A percentile compares a stretch with the other conserved stretches of the same genome.
These are phyloP conservation scores for Sycobia sp. DNA, from an alignment of 1,140 invertebrate species.

Conservation along the genomic window DNA sequence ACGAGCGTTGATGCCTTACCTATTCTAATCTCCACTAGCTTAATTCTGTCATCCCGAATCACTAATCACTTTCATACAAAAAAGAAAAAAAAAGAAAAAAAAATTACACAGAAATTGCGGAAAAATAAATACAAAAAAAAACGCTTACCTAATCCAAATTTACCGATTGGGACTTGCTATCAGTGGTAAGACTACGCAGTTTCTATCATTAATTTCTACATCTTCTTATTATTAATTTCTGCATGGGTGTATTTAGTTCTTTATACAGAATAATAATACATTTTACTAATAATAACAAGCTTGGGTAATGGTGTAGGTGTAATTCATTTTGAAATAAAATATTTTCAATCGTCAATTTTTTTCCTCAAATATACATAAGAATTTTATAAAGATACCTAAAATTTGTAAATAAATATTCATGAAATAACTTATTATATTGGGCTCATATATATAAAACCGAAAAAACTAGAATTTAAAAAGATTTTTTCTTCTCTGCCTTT, in stretches of 20 bases:
- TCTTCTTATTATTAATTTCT: background rate
- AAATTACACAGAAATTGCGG: slow-evolving; percentile 1
- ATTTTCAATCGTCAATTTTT: too few species aligned
- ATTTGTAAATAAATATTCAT: background rate
- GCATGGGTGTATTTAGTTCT: too few species aligned
- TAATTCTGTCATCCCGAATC: slow-evolving; percentile 3
- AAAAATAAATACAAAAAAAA: slow-evolving; percentile 12
- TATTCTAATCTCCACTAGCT: slow-evolving; percentile 13
- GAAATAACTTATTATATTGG: background rate
- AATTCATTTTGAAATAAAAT: too few species aligned
- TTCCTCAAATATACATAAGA: too few species aligned
- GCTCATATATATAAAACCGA: background rate
- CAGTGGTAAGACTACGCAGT: slow-evolving; percentile 10
- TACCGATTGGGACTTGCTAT: slow-evolving; percentile 22
- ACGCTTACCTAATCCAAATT: slow-evolving; percentile 7
- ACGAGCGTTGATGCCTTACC: slow-evolving; percentile 26
- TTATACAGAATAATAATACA: background rate
- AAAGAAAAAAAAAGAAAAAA: slow-evolving; percentile 9
- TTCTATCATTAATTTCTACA: too few species aligned
- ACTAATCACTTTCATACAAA: slow-evolving; percentile 6
- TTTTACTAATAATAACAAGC: too few species aligned
- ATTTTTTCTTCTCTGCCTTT: too few species aligned
- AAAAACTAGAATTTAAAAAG: too few species aligned
- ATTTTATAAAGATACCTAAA: background rate
- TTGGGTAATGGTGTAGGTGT: too few species aligned